Base-by-base conservation (phyloP, 92 coral and sea anemone genomes). In the Zoanthus sociatus region DNA sequence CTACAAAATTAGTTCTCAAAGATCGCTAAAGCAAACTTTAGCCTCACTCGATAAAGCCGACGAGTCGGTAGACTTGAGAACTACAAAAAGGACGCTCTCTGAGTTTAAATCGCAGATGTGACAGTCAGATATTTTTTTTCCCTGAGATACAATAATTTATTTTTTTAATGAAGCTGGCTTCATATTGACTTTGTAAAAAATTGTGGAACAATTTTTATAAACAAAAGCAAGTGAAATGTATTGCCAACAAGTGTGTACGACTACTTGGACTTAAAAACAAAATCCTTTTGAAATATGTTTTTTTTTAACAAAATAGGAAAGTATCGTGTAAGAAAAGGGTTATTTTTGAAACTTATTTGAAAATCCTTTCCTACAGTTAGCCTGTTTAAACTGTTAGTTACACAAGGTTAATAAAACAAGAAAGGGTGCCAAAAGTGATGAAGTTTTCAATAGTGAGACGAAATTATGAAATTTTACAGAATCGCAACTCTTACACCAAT, bases 121-220 rank as follows among this genome's bases (percentile, higher is more conserved):
- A n/a, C 8, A 50, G 55, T 20, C 66, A 17, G 21, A n/a, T 7
- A 1, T 63, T 20, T 17, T 17, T 5, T 10, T 10, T 10, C 21
- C 21, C 26, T 61, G 21, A 61, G 21, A 61, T 61, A 61, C 68
- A 61, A 61, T 61, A 61, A 15, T 18, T 18, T 26, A 44, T 30
- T 21, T 12, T 18, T 8, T 44, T 33, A 60, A 79, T 79, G 84
- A 79, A 78, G 84, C 84, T 78, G 84, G 84, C 84, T 78, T 78
- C 84, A 78, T 78, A 33, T 61, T 18, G 51, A 55, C 71, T 61
- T 78, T 61, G 61, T 78, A 78, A 78, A 78, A 61, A 78, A 61
- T 78, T 78, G 84, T 78, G 71, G 84, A 78, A 26, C 84, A 60
- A 78, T 78, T 78, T 78, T 78, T 78, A 78, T 61, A 9, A 15